These are phyloP conservation scores for Mormyrops boulengeri DNA, from an alignment of 2,797 vertebrate genomes.

Conservation along the genomic window DNA sequence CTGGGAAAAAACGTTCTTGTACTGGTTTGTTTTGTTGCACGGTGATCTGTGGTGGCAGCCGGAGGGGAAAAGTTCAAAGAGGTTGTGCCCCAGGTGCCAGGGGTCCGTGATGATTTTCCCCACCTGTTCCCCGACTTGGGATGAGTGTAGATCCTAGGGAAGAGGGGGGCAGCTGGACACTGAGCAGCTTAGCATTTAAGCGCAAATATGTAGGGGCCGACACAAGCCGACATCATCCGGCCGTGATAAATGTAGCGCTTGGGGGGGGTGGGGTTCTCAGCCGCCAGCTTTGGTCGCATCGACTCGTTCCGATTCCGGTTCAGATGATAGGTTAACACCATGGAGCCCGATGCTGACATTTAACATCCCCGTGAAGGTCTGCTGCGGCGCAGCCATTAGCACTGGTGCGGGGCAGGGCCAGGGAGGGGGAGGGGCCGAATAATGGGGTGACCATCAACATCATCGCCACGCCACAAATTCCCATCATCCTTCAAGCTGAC, in stretches of 20 bases:
- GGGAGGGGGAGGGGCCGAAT: constrained; percentile 70
- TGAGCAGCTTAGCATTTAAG: background rate
- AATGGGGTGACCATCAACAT: constrained; percentile 74
- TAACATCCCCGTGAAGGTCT: constrained; percentile 71
- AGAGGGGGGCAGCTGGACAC: too few species aligned
- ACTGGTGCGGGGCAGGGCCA: constrained; percentile 72
- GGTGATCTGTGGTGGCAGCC: background rate
- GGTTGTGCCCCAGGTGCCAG: background rate
- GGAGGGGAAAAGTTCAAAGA: background rate
- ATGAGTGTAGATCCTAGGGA: background rate
- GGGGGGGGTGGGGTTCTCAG: background rate
- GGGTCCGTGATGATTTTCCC: background rate
- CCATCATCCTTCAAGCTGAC: constrained; percentile 91
- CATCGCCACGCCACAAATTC: constrained; percentile 72
- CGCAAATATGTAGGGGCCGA: background rate
- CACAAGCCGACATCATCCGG: background rate
- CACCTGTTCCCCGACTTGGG: background rate
- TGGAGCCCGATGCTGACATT: constrained; percentile 65
- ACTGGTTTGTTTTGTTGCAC: background rate
- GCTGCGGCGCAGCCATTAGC: constrained; percentile 83
- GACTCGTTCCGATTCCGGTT: constrained; percentile 38
- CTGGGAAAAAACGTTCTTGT: background rate
- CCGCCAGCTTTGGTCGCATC: constrained; percentile 29
- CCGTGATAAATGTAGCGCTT: background rate
- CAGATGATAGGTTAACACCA: constrained; percentile 41